Conservation (phyloP, 2,113 vertebrate genomes). For the Steatornis caripensis region DNA sequence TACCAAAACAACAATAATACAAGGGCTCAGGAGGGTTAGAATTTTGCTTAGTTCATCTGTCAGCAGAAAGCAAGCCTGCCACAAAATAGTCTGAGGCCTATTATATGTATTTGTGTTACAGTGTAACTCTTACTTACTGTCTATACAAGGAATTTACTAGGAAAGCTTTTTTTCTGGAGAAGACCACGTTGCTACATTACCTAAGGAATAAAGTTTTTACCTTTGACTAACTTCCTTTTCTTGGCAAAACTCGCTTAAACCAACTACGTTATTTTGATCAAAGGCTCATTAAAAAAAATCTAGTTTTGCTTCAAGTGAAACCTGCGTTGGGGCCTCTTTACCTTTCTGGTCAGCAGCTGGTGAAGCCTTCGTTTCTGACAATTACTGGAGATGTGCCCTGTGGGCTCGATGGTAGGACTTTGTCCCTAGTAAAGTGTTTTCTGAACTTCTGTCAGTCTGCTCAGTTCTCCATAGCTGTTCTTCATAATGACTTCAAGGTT, state of each 20-base stretch:
- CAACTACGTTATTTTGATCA: neutral
- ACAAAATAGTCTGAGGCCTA: neutral
- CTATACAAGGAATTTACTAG: neutral
- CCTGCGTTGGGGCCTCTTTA: neutral
- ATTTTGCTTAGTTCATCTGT: neutral
- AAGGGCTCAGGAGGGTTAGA: neutral
- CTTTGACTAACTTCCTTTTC: neutral
- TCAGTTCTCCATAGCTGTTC: constrained; percentile 22
- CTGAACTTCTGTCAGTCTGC: constrained; percentile 39
- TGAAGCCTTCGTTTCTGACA: constrained; percentile 24
- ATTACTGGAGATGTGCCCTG: neutral
- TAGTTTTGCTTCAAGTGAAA: neutral
- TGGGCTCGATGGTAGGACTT: constrained; percentile 7
- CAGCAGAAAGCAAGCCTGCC: neutral
- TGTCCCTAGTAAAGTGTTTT: constrained; percentile 13
- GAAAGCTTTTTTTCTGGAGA: neutral
- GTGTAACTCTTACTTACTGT: neutral
- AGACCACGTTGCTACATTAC: neutral
- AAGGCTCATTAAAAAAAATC: neutral
- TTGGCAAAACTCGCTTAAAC: neutral
- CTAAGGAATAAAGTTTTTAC: neutral
- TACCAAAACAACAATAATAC: neutral
- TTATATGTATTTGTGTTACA: neutral
- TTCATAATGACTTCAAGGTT: constrained; percentile 34
- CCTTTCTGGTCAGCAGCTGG: neutral